Percentiles rank a stretch among this genome's conserved stretches.
Conservation (phyloP, 37 sponge, comb jelly and placozoan genomes). For the Crambe crambe region DNA sequence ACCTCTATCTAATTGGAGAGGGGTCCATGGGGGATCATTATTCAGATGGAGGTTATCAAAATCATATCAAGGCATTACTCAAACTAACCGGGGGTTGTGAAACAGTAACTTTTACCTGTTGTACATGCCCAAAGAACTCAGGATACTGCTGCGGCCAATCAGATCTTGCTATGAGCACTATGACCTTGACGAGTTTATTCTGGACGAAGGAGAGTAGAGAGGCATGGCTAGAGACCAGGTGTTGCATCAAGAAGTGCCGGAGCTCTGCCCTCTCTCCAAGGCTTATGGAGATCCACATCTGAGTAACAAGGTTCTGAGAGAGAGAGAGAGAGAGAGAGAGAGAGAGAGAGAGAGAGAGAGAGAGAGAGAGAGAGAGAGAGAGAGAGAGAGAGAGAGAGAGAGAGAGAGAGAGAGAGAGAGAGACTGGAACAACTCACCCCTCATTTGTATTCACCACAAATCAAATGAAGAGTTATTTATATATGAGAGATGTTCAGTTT, state of each 20-base stretch:
- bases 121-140: conserved; percentile 71
- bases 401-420: not conserved
- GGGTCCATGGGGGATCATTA: too few relatives aligned
- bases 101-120: conserved; percentile 57
- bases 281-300: conserved; percentile 53
- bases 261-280: conserved; percentile 35
- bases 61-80: too few relatives aligned
- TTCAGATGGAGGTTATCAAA: too few relatives aligned
- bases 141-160: conserved; percentile 91
- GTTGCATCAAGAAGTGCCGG: conserved; percentile 47
- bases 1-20: too few relatives aligned
- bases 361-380: conserved; percentile 20
- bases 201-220: conserved; percentile 52
- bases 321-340: not conserved
- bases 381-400: not conserved
- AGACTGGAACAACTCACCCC: too few relatives aligned
- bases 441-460: too few relatives aligned
- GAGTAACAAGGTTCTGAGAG: conserved; percentile 49
- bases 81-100: too few relatives aligned
- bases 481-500: too few relatives aligned
- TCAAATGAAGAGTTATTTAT: too few relatives aligned
- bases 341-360: not conserved
- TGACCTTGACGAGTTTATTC: conserved; percentile 78
- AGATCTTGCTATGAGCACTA: conserved; percentile 62
- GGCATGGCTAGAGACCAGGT: conserved; percentile 24